Evolutionary conservation across 2,888 invertebrate genomes (phyloP).

Genomic region (Balanococcus diminutus): DNA sequence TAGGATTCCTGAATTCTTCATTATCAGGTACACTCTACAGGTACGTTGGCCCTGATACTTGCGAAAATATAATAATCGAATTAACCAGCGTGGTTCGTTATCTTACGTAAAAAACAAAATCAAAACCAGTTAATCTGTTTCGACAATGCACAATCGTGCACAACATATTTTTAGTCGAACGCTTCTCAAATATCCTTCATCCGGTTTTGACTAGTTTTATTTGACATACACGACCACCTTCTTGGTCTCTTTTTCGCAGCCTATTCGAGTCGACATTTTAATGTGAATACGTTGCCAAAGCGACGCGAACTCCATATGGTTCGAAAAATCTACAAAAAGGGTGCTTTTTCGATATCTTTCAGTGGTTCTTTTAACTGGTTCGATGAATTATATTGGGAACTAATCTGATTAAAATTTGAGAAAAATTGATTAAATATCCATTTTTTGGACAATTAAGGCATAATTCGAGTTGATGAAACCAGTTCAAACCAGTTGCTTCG

Average conservation of each 20-base stretch:
- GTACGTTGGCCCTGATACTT: not conserved
- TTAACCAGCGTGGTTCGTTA: not conserved
- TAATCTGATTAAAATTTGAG: not conserved
- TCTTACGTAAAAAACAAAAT: not conserved
- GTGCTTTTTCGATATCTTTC: not conserved
- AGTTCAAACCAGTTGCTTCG: not conserved
- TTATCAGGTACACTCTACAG: not conserved
- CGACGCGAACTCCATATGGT: not conserved
- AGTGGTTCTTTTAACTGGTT: not conserved
- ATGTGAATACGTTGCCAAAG: not conserved
- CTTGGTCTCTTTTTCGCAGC: not conserved
- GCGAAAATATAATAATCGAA: not conserved
- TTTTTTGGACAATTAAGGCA: not conserved
- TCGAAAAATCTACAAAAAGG: not conserved
- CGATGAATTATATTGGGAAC: too few species aligned
- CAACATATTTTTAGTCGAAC: not conserved
- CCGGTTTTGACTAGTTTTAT: not conserved
- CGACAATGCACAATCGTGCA: constrained; percentile 2
- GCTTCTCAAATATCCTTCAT: constrained; percentile 15
- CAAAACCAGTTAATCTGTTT: not conserved
- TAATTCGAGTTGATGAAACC: not conserved
- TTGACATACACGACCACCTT: not conserved
- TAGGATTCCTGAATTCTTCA: not conserved
- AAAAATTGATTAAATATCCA: not conserved
- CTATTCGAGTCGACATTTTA: not conserved